Conservation (phyloP, 1,140 invertebrate genomes). For the Arion vulgaris region DNA sequence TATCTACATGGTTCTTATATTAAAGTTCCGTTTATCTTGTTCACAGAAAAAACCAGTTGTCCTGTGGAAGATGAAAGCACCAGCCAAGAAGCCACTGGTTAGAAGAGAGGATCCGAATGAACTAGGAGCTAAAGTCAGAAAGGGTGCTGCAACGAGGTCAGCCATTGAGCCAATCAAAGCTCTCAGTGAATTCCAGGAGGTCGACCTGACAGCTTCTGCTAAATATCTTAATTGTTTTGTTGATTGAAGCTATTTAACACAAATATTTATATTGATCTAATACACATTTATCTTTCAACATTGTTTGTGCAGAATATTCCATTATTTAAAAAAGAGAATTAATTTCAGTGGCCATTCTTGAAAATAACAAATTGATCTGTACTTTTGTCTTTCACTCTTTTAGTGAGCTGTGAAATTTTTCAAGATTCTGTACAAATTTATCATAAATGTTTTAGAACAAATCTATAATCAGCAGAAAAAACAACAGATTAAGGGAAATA, state of each 20-base stretch:
- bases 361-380: neutral
- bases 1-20: too few species aligned
- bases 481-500: too few species aligned
- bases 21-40: too few species aligned
- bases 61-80: constrained; percentile 99
- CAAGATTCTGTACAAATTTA: too few species aligned
- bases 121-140: constrained; percentile 88
- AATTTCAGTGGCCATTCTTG: neutral
- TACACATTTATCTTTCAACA: neutral
- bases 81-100: constrained; percentile 98
- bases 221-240: neutral
- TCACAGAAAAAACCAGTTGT: constrained; percentile 88
- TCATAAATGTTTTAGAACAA: too few species aligned
- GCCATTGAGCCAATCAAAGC: constrained; percentile 74
- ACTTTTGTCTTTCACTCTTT: neutral
- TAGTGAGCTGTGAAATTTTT: neutral
- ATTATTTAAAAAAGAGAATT: neutral
- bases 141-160: constrained; percentile 87
- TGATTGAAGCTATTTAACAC: neutral
- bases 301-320: too few species aligned
- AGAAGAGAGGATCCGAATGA: constrained; percentile 94
- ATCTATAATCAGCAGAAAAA: too few species aligned
- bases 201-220: constrained; percentile 61
- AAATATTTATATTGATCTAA: neutral
- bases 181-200: constrained; percentile 70